Base-by-base conservation (phyloP, 2,888 invertebrate genomes). In the Formica aserva region DNA sequence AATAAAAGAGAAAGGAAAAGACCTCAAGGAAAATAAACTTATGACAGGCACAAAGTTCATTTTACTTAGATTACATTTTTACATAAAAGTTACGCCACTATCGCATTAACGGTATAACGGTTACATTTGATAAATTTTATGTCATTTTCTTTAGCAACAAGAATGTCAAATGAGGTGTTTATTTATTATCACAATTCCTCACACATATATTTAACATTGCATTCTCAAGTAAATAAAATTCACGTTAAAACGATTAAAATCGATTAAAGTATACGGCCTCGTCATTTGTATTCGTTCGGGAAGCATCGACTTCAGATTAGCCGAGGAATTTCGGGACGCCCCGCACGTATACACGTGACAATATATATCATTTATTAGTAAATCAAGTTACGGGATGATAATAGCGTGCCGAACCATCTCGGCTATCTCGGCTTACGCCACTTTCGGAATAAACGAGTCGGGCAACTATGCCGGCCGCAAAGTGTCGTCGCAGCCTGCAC, bases 401-500 rank as follows among this genome's bases (percentile, higher is more conserved):
- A 77, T 55, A 67, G 35, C 52, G 48, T 48, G 48, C 29, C 67
- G 38, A 38, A 55, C 9, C 35, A 8, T 67, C 32, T 41, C n/a
- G 32, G 32, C n/a, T 65, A 35, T 48, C 26, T 48, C 66, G 15
- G 26, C 41, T 67, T 52, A 41, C 11, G 18, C 6, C 41, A 22
- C 32, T 26, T 71, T 60, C 60, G 13, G 60, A 22, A 78, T 71
- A 69, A 71, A 60, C 60, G 69, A 69, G 67, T 41, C 67, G 65
- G 38, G 29, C 29, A 66, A 65, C 65, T 77, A 77, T 77, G 55
- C 3, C 29, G 22, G 72, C 67, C 85, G 38, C 63, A 62, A 60
- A 75, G 60, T 76, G 35, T 45, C 71, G 71, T 78, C 29, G 78
- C 65, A 57, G 55, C 32, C 63, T 52, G 71, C 69, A 76, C 82